Evolutionary conservation across 2,113 vertebrate species (phyloP), one percentile per base, ranked within the genome.

Genomic region (Actenoides hombroni): DNA sequence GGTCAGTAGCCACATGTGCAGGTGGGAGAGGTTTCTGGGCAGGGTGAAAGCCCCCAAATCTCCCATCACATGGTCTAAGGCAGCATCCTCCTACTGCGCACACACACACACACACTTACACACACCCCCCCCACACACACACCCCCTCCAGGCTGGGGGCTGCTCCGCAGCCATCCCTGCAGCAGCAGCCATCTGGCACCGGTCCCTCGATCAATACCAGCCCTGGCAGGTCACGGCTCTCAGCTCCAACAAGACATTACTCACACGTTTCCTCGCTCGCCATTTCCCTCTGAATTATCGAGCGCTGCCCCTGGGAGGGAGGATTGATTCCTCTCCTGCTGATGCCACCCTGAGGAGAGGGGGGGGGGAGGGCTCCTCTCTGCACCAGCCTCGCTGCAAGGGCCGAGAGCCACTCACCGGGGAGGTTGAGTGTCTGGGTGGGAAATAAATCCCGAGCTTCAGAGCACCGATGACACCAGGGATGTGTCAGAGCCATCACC

Each of bases 201-300:
- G 0, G 53, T 96, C 78, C 83, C 90, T 94, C 48, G 57, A 92
- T 95, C 92, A 69, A 86, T 95, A 94, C 11, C 79, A n/a, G 77
- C 67, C 85, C 74, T 68, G 79, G 89, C 92, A 95, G 80, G 96
- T 96, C 94, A 93, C 33, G 12, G 93, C 90, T 69, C 93, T 76
- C 70, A 1, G 83, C 44, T 95, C 60, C 71, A 93, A 83, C 73
- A 90, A 87, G 94, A 87, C 83, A 96, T 95, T 91, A 96, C 73
- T 96, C 94, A 94, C 90, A 95, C 40, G 46, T 69, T 90, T 75
- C 85, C 61, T 59, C 6, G 33, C 84, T 95, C 64, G 8, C 87
- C 85, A 77, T 90, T 97, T 91, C 90, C 91, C 94, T 86, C 78
- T 83, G 86, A 96, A 92, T 97, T 95, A 96, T 95, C 12, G 95